Percentiles rank a stretch among this genome's conserved stretches.
Evolutionary conservation across 1,140 invertebrate species (phyloP).

Genomic region (Cotesia glomerata): DNA sequence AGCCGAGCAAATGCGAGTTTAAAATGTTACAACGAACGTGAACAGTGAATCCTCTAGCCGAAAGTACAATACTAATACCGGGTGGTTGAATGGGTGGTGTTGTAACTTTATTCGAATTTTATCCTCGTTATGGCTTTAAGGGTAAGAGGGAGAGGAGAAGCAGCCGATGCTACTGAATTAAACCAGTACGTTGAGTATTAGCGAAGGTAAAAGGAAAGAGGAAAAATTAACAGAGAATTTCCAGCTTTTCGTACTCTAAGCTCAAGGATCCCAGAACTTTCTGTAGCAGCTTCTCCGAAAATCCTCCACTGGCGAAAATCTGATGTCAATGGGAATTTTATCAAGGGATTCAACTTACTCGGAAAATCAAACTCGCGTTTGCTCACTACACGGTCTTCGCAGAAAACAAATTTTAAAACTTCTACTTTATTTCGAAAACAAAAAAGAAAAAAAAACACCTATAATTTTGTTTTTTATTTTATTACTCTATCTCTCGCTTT

Average conservation of each 20-base stretch:
- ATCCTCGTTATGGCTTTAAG: conserved; percentile 21
- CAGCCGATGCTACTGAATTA: neutral
- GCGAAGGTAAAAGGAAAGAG: neutral
- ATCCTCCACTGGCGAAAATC: conserved; percentile 13
- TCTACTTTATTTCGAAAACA: neutral
- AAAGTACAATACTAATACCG: conserved; percentile 26
- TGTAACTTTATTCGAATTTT: conserved; percentile 51
- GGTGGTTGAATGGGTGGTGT: neutral
- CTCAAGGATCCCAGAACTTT: conserved; percentile 22
- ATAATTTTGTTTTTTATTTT: neutral
- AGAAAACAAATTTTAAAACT: neutral
- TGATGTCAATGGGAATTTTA: conserved; percentile 20
- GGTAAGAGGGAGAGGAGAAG: conserved; percentile 16
- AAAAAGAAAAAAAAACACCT: too few relatives aligned
- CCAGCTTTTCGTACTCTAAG: conserved; percentile 1
- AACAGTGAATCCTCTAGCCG: conserved; percentile 22
- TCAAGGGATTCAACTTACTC: conserved; percentile 20
- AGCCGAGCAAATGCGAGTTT: conserved; percentile 49
- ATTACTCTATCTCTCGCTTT: neutral
- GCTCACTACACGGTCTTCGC: neutral
- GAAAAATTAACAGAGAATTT: conserved; percentile 26
- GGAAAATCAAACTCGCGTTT: neutral
- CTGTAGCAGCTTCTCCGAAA: conserved; percentile 19
- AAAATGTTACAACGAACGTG: conserved; percentile 44
- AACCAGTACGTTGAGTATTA: neutral